These are phyloP conservation scores for Idaea biselata DNA, from an alignment of 2,888 invertebrate species.

Conservation along the genomic window DNA sequence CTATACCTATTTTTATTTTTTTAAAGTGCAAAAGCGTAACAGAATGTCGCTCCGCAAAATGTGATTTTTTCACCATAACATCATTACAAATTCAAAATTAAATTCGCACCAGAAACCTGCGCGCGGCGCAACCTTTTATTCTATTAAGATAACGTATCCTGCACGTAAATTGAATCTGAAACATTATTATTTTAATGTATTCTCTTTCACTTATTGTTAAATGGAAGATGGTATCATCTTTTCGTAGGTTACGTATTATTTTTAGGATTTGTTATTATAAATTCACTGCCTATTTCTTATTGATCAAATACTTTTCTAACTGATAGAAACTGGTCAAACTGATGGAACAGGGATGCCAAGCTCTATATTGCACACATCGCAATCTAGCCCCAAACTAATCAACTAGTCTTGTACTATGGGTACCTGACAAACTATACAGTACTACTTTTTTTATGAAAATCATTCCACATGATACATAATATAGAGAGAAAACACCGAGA, in stretches of 20 bases:
- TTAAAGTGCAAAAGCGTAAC: neutral
- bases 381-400: too few relatives aligned
- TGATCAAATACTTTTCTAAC: neutral
- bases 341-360: too few relatives aligned
- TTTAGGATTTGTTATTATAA: neutral
- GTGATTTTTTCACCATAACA: neutral
- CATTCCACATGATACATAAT: too few relatives aligned
- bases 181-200: constrained; percentile 28
- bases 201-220: constrained; percentile 19
- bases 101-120: constrained; percentile 6
- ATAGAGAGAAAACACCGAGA: too few relatives aligned
- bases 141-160: constrained; percentile 15
- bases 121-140: constrained; percentile 15
- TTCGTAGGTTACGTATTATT: neutral
- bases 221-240: constrained; percentile 13
- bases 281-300: neutral
- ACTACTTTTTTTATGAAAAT: too few relatives aligned
- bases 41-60: constrained; percentile 4
- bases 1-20: too few relatives aligned
- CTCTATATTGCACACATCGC: neutral
- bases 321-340: neutral
- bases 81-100: constrained; percentile 5
- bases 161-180: constrained; percentile 19
- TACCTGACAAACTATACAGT: too few relatives aligned
- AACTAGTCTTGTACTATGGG: too few relatives aligned